Evolutionary conservation across 2,888 invertebrate genomes (phyloP).

Genomic region (Caenorhabditis sp.): DNA sequence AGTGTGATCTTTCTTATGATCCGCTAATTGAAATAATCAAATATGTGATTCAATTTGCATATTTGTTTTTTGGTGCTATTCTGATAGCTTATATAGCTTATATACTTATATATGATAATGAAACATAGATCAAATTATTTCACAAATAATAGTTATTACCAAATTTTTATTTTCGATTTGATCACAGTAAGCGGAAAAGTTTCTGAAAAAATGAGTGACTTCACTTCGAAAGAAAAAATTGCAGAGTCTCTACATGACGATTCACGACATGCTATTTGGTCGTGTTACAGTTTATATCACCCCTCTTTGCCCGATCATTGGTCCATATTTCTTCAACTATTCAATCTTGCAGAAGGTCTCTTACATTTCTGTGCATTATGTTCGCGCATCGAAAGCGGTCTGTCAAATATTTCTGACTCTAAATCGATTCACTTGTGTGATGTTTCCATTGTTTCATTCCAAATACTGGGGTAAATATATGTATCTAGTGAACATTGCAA

Average conservation of each 20-base stretch:
- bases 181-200: not conserved
- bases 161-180: not conserved
- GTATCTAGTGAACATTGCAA: not conserved
- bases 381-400: slow-evolving; percentile 13
- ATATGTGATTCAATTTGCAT: not conserved
- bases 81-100: not conserved
- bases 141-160: not conserved
- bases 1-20: not conserved
- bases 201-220: no score
- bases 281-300: not conserved
- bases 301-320: not conserved
- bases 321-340: not conserved
- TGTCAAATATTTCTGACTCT: slow-evolving; percentile 11
- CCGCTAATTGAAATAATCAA: not conserved
- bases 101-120: not conserved
- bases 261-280: not conserved
- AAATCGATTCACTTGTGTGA: slow-evolving; percentile 18
- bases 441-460: slow-evolving; percentile 9
- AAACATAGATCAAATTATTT: not conserved
- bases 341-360: not conserved
- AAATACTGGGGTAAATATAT: slow-evolving; percentile 8
- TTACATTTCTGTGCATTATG: not conserved
- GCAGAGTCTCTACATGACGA: not conserved
- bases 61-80: not conserved
- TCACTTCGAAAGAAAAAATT: no score